Evolutionary conservation across 2,113 vertebrate genomes (phyloP).

Genomic region (Mustela nigripes): DNA sequence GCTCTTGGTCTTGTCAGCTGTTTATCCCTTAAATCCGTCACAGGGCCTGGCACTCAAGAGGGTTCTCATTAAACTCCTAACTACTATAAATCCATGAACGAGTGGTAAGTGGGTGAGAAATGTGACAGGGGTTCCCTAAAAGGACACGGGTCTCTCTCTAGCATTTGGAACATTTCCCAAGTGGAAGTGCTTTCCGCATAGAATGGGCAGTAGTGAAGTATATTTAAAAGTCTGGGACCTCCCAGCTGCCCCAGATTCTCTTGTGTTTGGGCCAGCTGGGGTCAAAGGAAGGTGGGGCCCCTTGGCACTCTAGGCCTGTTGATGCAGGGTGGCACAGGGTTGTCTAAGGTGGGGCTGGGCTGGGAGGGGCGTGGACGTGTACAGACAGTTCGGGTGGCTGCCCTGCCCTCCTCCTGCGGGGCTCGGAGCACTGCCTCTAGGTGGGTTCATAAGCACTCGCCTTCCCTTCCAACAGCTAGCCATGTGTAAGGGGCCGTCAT

Average conservation of each 20-base stretch:
- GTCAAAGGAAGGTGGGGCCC: conserved; percentile 46
- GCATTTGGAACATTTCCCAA: not conserved
- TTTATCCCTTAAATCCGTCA: not conserved
- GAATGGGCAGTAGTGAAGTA: not conserved
- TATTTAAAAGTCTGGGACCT: not conserved
- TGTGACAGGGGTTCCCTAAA: not conserved
- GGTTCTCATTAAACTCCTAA: not conserved
- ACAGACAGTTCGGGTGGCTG: not conserved
- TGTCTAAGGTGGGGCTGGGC: conserved; percentile 2
- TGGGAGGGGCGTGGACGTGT: not conserved
- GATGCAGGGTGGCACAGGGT: not conserved
- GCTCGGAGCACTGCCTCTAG: not conserved
- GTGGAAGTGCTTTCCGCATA: not conserved
- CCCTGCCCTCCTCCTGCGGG: conserved; percentile 8
- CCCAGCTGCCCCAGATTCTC: not conserved
- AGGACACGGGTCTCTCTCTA: not conserved
- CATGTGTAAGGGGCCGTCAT: rapidly evolving
- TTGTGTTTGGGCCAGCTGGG: not conserved
- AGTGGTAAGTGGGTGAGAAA: not conserved
- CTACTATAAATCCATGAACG: not conserved
- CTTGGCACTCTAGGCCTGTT: not conserved
- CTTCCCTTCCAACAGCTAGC: not conserved
- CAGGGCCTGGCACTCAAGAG: not conserved
- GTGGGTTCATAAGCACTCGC: not conserved
- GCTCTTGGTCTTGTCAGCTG: not conserved